Base-by-base conservation (phyloP, 2,113 vertebrate genomes). In the Caranx melampygus region DNA sequence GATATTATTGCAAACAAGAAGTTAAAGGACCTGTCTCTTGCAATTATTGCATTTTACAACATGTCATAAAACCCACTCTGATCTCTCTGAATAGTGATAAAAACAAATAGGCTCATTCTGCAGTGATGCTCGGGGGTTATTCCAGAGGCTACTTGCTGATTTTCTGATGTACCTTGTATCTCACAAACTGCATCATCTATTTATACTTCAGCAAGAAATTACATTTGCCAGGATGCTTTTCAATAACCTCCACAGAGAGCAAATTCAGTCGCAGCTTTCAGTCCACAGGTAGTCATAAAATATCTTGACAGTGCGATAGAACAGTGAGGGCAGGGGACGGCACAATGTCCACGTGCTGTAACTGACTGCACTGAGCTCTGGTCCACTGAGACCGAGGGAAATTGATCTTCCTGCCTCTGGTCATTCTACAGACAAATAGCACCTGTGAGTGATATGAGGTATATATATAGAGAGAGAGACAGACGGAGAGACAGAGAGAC, bases 241-340 rank as follows among this genome's bases (percentile, higher is more conserved):
- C 52, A 69, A 37, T 64, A 65, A 74, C 77, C 37, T 70, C 40
- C 14, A 52, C 57, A 64, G 49, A 59, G 40, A 63, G 47, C 55
- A 78, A 81, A 81, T 83, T 52, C 83, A 75, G 45, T 57, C 10
- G 57, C 52, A 21, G 67, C 83, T 59, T 82, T 82, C 58, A 82
- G 68, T 88, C 85, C 83, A 87, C 87, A 77, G 63, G 78, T 84
- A 86, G 44, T 51, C 64, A 82, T 79, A 59, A 84, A 86, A 81
- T 70, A 79, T 51, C 78, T 58, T 49, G 60, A 73, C 57, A 1
- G 35, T 54, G 67, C 71, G 51, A 76, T 52, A 8, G 71, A 73
- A 60, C 14, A 45, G 62, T 20, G 3, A 33, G 72, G 51, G 44
- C 20, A 60, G 21, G 31, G 51, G 40, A 72, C 21, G 3, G 15